Conservation (phyloP, 1,140 invertebrate genomes). For the Oreohelix idahoensis region DNA sequence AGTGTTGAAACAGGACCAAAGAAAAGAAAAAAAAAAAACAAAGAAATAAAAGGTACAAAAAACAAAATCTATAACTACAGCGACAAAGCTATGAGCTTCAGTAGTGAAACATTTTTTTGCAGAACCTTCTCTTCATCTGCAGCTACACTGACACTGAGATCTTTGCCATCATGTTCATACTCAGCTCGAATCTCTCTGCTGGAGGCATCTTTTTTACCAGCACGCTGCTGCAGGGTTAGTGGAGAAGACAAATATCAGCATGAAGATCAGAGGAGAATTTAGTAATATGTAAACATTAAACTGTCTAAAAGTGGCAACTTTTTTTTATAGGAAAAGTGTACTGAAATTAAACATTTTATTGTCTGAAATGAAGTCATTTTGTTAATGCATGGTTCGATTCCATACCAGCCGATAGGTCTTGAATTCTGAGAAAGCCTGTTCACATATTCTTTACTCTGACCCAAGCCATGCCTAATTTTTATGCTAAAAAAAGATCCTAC, state of each 20-base stretch:
- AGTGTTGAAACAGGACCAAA: no score
- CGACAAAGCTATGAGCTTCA: constrained; percentile 5
- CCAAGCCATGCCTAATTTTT: no score
- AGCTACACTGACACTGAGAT: neutral
- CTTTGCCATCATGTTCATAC: neutral
- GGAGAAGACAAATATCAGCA: constrained; percentile 16
- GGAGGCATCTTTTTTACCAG: constrained; percentile 14
- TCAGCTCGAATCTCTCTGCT: neutral
- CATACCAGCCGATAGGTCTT: no score
- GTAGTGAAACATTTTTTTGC: neutral
- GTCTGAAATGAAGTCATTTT: no score
- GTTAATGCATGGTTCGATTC: no score
- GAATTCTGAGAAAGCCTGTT: no score
- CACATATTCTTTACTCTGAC: no score
- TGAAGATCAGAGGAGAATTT: neutral
- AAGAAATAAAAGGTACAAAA: neutral
- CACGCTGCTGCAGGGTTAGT: constrained; percentile 23
- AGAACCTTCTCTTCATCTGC: constrained; percentile 20
- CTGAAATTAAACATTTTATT: no score
- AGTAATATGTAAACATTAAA: neutral
- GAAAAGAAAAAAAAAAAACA: neutral
- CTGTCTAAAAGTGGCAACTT: neutral
- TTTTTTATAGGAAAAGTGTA: no score
- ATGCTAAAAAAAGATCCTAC: no score
- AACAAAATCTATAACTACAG: constrained; percentile 8